Evolutionary conservation across 1,140 invertebrate genomes (phyloP), one percentile per base, ranked within the genome.

Genomic region (Helicorthomorpha holstii): DNA sequence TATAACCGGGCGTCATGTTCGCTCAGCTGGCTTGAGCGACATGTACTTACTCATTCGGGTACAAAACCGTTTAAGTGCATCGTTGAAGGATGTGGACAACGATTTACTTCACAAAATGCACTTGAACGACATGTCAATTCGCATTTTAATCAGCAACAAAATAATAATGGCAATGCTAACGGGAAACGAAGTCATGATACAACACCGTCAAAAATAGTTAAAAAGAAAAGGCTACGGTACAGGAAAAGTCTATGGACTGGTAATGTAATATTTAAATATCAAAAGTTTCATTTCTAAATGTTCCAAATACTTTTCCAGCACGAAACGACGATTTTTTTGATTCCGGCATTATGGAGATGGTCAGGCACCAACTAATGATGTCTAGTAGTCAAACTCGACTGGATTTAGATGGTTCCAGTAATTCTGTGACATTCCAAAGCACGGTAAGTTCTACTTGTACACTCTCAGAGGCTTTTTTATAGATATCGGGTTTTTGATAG

Each of bases 1-100:
- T 89, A 85, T 64, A 84, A 86, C 56, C 81, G 83, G 60, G 80
- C 80, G 19, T 94, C 90, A 0, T 90, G 85, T 65, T 94, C 89
- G 10, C 74, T 84, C 46, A 78, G 84, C 41, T 97, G 91, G 91
- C 69, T 97, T 34, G 88, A 95, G 63, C 73, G 90, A 34, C 92
- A 96, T 70, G 84, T 94, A 24, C 69, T 93, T 27, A 82, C 80
- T 1, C 90, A 94, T 66, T 86, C 86, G 53, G 90, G 90, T 26
- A 91, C 85, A 63, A 94, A 94, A 66, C 89, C 89, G 24, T 94
- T 90, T 70, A 80, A 86, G 59, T 97, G 92, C 69, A 94, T 95
- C 63, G 85, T 97, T 56, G 87, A 90, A 57, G 81, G 84, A 50
- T 97, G 92, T 68, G 85, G 85, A 38, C 76, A 83, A 61, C 76